Evolutionary conservation across 2,888 invertebrate species (phyloP).

Genomic region (Polydesmus complanatus): DNA sequence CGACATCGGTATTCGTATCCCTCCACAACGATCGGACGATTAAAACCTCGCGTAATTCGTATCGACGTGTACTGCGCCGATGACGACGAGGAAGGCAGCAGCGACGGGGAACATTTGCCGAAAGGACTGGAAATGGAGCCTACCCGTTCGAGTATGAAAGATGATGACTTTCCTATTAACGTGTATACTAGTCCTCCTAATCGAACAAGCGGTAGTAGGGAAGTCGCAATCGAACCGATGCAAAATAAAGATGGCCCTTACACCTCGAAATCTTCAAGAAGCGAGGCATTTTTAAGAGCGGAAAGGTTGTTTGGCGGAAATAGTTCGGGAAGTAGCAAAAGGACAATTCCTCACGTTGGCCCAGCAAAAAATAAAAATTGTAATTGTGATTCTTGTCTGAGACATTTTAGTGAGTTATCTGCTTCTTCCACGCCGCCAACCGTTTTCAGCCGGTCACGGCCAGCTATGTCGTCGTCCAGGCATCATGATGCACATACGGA

Average conservation of each 20-base stretch:
- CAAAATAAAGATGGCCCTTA: background rate
- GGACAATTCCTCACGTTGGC: slow-evolving; percentile 57
- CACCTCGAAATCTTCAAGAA: background rate
- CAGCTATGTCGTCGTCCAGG: no score
- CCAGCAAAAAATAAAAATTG: slow-evolving; percentile 58
- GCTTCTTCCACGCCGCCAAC: background rate
- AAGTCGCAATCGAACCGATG: background rate
- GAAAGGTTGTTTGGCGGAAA: slow-evolving; percentile 34
- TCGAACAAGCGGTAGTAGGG: background rate
- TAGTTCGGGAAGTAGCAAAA: slow-evolving; percentile 44
- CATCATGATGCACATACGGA: background rate
- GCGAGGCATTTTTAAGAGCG: background rate
- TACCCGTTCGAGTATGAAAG: background rate
- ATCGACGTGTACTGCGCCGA: slow-evolving; percentile 62
- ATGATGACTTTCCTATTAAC: background rate
- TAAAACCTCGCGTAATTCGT: slow-evolving; percentile 48
- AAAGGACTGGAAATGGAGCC: background rate
- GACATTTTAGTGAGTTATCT: slow-evolving; percentile 34
- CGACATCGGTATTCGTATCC: slow-evolving; percentile 14
- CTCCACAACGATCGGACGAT: background rate
- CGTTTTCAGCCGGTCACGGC: background rate
- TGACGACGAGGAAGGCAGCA: slow-evolving; percentile 25
- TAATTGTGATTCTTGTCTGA: slow-evolving; percentile 50
- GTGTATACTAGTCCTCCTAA: background rate
- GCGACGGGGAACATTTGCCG: slow-evolving; percentile 27